Conservation (phyloP, 2,888 invertebrate genomes). For the Microctonus brassicae region DNA sequence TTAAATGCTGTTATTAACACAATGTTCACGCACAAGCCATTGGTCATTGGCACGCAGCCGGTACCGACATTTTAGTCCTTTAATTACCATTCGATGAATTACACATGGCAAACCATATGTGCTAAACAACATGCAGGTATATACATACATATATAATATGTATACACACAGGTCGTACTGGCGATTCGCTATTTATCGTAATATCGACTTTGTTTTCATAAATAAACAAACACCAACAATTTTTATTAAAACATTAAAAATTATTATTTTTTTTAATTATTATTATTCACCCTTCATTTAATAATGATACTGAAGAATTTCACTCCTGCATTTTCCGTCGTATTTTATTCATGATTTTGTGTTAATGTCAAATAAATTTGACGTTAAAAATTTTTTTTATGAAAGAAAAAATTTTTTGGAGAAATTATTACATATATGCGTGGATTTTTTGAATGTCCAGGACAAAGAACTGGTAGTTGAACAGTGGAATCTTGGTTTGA, state of each 20-base stretch:
- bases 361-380: not conserved
- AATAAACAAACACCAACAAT: conserved; percentile 33
- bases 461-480: not conserved
- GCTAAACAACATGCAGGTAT: not conserved
- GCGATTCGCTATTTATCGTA: conserved; percentile 11
- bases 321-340: not conserved
- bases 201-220: conserved; percentile 41
- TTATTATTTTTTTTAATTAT: conserved; percentile 15
- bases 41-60: conserved; percentile 64
- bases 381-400: not conserved
- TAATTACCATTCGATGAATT: conserved; percentile 63
- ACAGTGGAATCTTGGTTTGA: not conserved
- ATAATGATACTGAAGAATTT: not conserved
- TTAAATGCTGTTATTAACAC: conserved; percentile 55
- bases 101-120: conserved; percentile 35
- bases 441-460: not conserved
- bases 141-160: not conserved
- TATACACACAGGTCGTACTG: not conserved
- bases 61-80: conserved; percentile 61
- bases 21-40: conserved; percentile 60
- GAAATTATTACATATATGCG: not conserved
- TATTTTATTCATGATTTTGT: not conserved
- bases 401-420: not conserved
- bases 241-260: not conserved
- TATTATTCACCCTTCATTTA: not conserved